Conservation (phyloP, 2,888 invertebrate genomes). For the Diadegma fenestrale region DNA sequence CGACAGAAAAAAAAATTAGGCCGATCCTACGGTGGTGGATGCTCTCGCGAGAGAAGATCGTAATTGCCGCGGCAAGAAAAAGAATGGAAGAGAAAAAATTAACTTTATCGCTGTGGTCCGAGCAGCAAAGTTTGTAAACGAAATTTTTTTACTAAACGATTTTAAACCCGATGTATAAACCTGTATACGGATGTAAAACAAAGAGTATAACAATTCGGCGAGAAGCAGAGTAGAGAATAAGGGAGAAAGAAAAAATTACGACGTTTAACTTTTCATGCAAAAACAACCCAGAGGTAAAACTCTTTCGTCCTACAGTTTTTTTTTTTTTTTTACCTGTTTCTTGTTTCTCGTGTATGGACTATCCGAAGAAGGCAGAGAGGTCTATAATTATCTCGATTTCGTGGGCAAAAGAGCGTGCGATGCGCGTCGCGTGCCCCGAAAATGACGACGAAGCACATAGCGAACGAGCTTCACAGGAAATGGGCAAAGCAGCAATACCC, state of each 20-base stretch:
- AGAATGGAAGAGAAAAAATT: neutral
- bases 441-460: conserved; percentile 43
- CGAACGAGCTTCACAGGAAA: conserved; percentile 42
- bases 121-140: conserved; percentile 17
- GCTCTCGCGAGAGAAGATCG: conserved; percentile 16
- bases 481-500: conserved; percentile 32
- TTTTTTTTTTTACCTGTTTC: conserved; percentile 25
- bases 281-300: conserved; percentile 44
- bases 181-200: conserved; percentile 1
- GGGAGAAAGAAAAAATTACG: conserved; percentile 20
- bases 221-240: neutral
- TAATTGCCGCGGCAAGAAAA: conserved; percentile 24
- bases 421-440: conserved; percentile 64
- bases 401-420: conserved; percentile 65
- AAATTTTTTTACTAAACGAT: conserved; percentile 4
- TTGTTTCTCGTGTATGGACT: conserved; percentile 35
- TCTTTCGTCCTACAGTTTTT: conserved; percentile 4
- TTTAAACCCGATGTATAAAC: conserved; percentile 5
- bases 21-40: conserved; percentile 16
- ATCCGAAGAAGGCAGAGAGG: conserved; percentile 19
- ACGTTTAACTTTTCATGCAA: conserved; percentile 55
- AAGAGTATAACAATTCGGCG: conserved; percentile 4
- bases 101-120: conserved; percentile 4
- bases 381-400: conserved; percentile 62
- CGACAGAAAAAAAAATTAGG: conserved; percentile 28